These are phyloP conservation scores for Teleogryllus oceanicus DNA, from an alignment of 2,888 invertebrate genomes.

Conservation along the genomic window DNA sequence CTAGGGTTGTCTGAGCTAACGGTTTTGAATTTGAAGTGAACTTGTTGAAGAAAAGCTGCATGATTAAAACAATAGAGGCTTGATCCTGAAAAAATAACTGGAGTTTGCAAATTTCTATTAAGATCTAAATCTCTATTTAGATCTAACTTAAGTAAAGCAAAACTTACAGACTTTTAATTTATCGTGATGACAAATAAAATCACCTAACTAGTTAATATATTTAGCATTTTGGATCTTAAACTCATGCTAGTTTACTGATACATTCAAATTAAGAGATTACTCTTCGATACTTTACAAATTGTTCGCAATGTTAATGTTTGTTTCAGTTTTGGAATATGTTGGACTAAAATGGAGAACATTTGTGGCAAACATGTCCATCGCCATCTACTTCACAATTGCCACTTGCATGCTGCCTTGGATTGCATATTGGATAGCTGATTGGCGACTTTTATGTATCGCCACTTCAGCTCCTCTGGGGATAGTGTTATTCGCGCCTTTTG, in stretches of 20 bases:
- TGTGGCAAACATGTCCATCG: slow-evolving; percentile 88
- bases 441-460: slow-evolving; percentile 72
- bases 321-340: slow-evolving; percentile 79
- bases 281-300: background rate
- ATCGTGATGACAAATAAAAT: no score
- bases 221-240: no score
- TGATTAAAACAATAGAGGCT: no score
- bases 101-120: no score
- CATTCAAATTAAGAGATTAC: background rate
- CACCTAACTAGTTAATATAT: no score
- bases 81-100: no score
- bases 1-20: no score
- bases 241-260: background rate
- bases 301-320: slow-evolving; percentile 32
- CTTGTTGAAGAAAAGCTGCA: no score
- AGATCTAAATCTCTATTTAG: no score
- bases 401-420: slow-evolving; percentile 80
- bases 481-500: slow-evolving; percentile 68
- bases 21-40: no score
- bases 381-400: slow-evolving; percentile 79
- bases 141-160: no score
- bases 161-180: no score
- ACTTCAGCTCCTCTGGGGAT: slow-evolving; percentile 74
- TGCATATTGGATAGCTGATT: slow-evolving; percentile 73
- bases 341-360: slow-evolving; percentile 87